A percentile compares a stretch with the other conserved stretches of the same genome.
These are phyloP conservation scores for Eubucco bourcierii DNA, from an alignment of 2,113 vertebrate species.

Conservation along the genomic window DNA sequence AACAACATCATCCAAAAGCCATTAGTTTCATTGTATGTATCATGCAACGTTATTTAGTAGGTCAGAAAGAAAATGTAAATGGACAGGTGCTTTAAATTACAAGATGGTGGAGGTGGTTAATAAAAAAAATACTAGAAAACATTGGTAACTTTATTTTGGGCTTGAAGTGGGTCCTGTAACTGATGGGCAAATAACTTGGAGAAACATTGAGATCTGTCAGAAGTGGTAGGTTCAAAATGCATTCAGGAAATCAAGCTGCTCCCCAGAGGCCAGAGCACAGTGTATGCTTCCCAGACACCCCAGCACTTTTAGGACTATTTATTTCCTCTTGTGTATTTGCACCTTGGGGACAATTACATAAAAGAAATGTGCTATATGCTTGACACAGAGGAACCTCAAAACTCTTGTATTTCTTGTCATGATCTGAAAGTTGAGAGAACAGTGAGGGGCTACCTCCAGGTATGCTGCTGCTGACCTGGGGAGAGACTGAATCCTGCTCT, in stretches of 20 bases:
- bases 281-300: not conserved
- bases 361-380: not conserved
- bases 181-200: slow-evolving; percentile 50
- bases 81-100: slow-evolving; percentile 71
- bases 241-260: slow-evolving; percentile 43
- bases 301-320: slow-evolving; percentile 36
- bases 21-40: slow-evolving; percentile 65
- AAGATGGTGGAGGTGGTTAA: slow-evolving; percentile 64
- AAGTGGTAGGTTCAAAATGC: slow-evolving; percentile 39
- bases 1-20: slow-evolving; percentile 68
- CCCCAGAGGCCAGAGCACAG: not conserved
- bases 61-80: slow-evolving; percentile 58
- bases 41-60: slow-evolving; percentile 61
- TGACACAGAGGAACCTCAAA: not conserved
- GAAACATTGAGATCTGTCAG: slow-evolving; percentile 29
- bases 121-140: slow-evolving; percentile 54
- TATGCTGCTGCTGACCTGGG: accelerated
- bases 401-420: not conserved
- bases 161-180: slow-evolving; percentile 59
- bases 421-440: not conserved
- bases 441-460: not conserved
- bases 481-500: accelerated
- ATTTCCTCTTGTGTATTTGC: slow-evolving; percentile 36
- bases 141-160: slow-evolving; percentile 23
- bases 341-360: not conserved